Evolutionary conservation across 2,888 invertebrate species (phyloP), one percentile per base, ranked within the genome.

Genomic region (Daptonema setosum): DNA sequence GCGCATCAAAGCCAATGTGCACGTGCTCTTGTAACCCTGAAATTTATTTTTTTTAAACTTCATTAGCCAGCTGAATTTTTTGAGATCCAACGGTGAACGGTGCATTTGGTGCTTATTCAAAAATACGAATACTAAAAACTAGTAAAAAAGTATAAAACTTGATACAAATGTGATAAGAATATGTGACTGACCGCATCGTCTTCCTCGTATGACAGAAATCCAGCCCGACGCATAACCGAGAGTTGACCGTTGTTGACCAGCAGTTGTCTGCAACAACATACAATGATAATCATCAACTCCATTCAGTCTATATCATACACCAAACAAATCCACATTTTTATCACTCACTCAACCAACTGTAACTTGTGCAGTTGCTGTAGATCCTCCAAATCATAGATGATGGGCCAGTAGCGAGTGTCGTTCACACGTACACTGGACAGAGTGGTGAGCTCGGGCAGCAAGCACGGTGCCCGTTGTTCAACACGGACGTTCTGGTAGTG

Each of bases 361-460:
- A 47, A 22, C 24, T 5, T 5, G 14, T 17, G n/a, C n/a, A 47
- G 22, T n/a, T 47, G 47, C 24, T 22, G 17, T n/a, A 17, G 5
- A 17, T 47, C 24, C 5, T 11, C 22, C 14, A 47, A 8, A 22
- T 47, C 47, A n/a, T 88, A 90, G 17, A 79, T 78, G 52, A 88
- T 81, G 1, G 85, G 82, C 88, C 88, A 90, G 72, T 90, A 91
- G 52, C 87, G 76, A 2, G 83, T 80, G 71, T 90, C 90, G 61
- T 82, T 78, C 5, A 90, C 78, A 62, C 79, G 77, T 59, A 88
- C 83, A 70, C 82, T 81, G 59, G 79, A 77, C 48, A 91, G 71
- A 0, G 79, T 78, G 63, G 79, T 77, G 56, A 88, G 72, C 66
- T 87, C 85, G 0, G 91, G 88, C 50, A 91, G 73, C 59, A 88